Percentiles rank a stretch among this genome's conserved stretches.
Evolutionary conservation across 2,113 vertebrate species (phyloP).

Genomic region (Herpetotheres cachinnans): DNA sequence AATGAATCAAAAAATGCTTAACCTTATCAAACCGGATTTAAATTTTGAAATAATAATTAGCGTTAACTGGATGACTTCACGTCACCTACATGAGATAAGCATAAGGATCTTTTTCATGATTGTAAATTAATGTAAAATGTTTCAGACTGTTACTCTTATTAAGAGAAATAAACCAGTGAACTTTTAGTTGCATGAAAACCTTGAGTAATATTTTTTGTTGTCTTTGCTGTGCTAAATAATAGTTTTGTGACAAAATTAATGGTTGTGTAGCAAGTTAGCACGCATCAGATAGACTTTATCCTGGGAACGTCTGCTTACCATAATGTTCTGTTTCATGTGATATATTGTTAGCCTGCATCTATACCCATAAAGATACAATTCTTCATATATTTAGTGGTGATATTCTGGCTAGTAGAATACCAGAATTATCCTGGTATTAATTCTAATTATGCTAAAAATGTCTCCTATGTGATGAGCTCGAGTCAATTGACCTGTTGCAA

Average conservation of each 20-base stretch:
- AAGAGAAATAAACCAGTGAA: constrained; percentile 56
- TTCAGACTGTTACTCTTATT: constrained; percentile 21
- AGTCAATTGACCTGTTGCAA: not conserved
- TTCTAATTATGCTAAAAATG: not conserved
- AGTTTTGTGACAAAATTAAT: not conserved
- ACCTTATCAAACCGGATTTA: not conserved
- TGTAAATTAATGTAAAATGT: constrained; percentile 50
- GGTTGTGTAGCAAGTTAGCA: not conserved
- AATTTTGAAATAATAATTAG: not conserved
- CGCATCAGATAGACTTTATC: not conserved
- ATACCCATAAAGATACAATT: not conserved
- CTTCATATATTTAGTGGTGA: not conserved
- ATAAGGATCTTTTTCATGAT: not conserved
- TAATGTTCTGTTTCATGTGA: not conserved
- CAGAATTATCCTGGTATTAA: not conserved
- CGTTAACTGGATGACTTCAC: not conserved
- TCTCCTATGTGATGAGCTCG: not conserved
- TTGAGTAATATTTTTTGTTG: not conserved
- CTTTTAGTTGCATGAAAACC: constrained; percentile 28
- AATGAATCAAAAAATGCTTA: not conserved
- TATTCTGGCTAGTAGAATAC: not conserved
- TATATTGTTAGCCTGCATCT: not conserved
- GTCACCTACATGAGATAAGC: not conserved
- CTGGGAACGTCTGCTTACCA: not conserved
- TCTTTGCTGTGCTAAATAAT: not conserved